Percentiles rank a stretch among this genome's conserved stretches.
Conservation (phyloP, 2,888 invertebrate genomes). For the Dyspetes luteomarginatus region DNA sequence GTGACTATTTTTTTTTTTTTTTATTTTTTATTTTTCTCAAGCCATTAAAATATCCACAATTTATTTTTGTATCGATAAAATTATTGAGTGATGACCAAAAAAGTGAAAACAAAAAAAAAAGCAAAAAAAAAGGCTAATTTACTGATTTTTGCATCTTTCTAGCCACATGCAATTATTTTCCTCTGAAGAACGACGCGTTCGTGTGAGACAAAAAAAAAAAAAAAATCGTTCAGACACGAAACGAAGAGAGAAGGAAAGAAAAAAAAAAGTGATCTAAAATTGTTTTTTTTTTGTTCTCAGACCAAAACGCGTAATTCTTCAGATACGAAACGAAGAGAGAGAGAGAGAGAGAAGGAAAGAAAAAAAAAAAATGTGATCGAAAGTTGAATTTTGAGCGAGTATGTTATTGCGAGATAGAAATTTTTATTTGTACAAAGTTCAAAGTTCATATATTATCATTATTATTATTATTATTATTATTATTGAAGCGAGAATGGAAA, state of each 20-base stretch:
- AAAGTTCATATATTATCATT: slow-evolving; percentile 48
- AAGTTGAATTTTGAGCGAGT: slow-evolving; percentile 66
- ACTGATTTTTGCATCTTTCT: neutral
- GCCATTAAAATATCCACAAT: too few relatives aligned
- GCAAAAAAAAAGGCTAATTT: too few relatives aligned
- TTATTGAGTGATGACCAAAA: too few relatives aligned
- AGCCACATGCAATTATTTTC: neutral
- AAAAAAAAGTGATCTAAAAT: neutral
- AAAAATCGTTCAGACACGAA: too few relatives aligned
- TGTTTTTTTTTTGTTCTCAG: neutral
- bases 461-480: slow-evolving; percentile 26
- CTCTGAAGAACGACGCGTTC: too few relatives aligned
- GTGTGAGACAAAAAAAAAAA: too few relatives aligned
- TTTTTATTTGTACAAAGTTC: slow-evolving; percentile 76
- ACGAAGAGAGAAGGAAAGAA: too few relatives aligned
- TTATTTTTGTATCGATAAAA: too few relatives aligned
- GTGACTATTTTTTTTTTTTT: too few relatives aligned
- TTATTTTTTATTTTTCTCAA: too few relatives aligned
- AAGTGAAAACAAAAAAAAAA: too few relatives aligned
- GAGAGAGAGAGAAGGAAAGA: too few relatives aligned
- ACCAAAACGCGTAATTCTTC: neutral
- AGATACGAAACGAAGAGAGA: slow-evolving; percentile 30
- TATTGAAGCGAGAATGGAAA: slow-evolving; percentile 65
- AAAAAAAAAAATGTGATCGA: slow-evolving; percentile 63
- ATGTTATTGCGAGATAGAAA: slow-evolving; percentile 70